phyloP scores from a whole-genome alignment of 2,797 vertebrate species.

The Gambelia wislizenii region DNA sequence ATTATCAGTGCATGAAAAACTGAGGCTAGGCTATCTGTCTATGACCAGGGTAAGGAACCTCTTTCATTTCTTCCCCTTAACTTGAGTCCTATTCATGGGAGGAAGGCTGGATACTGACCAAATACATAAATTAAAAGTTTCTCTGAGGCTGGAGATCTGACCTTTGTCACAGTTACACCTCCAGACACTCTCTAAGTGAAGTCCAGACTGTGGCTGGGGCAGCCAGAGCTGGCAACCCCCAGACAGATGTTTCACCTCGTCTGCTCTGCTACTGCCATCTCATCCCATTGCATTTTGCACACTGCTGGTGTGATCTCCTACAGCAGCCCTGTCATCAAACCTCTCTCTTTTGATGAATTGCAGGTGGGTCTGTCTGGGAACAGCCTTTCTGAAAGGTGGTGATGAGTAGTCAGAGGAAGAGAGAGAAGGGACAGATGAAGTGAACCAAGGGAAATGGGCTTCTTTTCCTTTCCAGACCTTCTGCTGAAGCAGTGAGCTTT shows the following conservation, averaged over 20 bases:
- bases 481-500: background rate
- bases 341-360: conserved; percentile 15
- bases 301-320: background rate
- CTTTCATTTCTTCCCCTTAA: too few relatives aligned
- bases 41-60: too few relatives aligned
- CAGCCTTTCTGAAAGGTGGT: background rate
- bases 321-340: background rate
- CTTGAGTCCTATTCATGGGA: too few relatives aligned
- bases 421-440: background rate
- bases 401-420: background rate
- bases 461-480: background rate
- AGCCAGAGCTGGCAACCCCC: background rate
- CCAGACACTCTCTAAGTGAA: background rate
- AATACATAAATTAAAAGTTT: background rate
- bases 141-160: background rate
- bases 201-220: background rate
- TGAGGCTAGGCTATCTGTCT: too few relatives aligned
- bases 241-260: too few relatives aligned
- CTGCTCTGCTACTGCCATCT: background rate
- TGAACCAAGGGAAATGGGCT: background rate
- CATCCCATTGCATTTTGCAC: background rate
- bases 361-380: conserved; percentile 4
- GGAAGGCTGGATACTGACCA: too few relatives aligned
- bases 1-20: too few relatives aligned
- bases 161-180: background rate